Evolutionary conservation across 2,888 invertebrate genomes (phyloP).

Genomic region (Agrochola circellaris): DNA sequence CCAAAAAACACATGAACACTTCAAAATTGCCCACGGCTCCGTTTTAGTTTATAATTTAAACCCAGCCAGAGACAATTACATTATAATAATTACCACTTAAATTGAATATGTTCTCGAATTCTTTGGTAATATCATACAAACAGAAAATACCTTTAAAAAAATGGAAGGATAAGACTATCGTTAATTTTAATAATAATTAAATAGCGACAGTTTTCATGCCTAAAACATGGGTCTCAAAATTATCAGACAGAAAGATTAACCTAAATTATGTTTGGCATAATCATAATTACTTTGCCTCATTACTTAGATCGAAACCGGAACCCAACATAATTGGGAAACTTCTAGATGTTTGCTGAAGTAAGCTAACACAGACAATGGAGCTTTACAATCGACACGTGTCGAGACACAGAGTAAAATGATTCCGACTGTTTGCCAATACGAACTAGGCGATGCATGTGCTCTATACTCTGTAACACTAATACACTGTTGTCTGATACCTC

Average conservation of each 20-base stretch:
- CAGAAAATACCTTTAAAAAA: too few relatives aligned
- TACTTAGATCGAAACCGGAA: slow-evolving; percentile 9
- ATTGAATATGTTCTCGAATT: too few relatives aligned
- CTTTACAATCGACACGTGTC: neutral
- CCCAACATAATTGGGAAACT: neutral
- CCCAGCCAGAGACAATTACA: too few relatives aligned
- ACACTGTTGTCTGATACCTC: neutral
- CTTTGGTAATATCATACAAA: too few relatives aligned
- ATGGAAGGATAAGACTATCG: too few relatives aligned
- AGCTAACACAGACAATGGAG: neutral
- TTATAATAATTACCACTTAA: too few relatives aligned
- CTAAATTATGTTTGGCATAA: neutral
- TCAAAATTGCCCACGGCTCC: too few relatives aligned
- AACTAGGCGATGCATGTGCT: neutral
- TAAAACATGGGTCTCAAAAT: neutral
- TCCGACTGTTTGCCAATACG: neutral
- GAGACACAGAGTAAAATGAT: slow-evolving; percentile 4
- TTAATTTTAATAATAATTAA: too few relatives aligned
- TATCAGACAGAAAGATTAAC: neutral
- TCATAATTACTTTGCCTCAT: slow-evolving; percentile 18
- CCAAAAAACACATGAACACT: too few relatives aligned
- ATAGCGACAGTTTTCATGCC: neutral
- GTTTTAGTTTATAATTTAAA: too few relatives aligned
- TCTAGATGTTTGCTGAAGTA: neutral
- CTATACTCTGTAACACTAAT: neutral